Conservation (phyloP, 2,888 invertebrate species). For the Pseudococcus viburni region DNA sequence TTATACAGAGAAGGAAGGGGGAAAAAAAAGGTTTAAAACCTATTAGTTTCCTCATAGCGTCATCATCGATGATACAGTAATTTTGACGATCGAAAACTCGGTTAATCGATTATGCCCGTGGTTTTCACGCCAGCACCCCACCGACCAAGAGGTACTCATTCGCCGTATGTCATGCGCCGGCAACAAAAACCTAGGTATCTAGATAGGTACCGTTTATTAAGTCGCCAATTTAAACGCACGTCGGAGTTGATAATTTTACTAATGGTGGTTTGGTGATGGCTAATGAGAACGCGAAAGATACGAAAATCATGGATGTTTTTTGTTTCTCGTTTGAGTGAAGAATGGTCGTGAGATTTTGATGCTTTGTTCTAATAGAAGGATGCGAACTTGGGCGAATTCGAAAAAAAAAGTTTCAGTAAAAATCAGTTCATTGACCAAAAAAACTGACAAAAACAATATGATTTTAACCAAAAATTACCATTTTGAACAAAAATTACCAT, state of each 20-base stretch:
- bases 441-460: no score
- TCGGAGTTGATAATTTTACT: constrained; percentile 3
- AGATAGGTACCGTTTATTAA: not conserved
- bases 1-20: no score
- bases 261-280: not conserved
- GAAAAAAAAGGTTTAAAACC: not conserved
- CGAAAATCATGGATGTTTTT: not conserved
- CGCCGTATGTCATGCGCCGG: not conserved
- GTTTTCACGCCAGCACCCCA: constrained; percentile 38
- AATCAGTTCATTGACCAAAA: no score
- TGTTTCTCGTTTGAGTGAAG: no score
- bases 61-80: constrained; percentile 46
- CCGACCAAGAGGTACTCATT: not conserved
- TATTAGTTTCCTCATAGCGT: not conserved
- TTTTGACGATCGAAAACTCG: constrained; percentile 20
- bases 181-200: not conserved
- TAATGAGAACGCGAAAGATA: not conserved
- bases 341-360: no score
- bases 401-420: no score
- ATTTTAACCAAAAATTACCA: no score
- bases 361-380: no score
- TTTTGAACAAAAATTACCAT: no score
- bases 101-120: constrained; percentile 48
- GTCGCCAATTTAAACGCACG: constrained; percentile 41
- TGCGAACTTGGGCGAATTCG: no score